Base-by-base conservation (phyloP, 1,140 invertebrate genomes). In the Neodiprion lecontei region DNA sequence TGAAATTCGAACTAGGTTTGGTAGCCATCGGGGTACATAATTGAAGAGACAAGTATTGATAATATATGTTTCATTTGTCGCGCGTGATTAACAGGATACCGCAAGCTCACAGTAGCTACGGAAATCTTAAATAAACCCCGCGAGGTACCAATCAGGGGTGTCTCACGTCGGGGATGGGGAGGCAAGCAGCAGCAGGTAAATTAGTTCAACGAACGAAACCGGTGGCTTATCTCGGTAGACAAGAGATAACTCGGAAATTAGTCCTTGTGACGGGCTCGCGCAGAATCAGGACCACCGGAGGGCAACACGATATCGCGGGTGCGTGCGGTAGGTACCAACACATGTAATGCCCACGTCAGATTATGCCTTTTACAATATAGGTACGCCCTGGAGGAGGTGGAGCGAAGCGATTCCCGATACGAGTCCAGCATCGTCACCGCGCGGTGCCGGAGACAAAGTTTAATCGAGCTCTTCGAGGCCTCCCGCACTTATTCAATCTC, bases 261-360 rank as follows among this genome's bases (percentile, higher is more conserved):
- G 53, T 61, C 53, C 28, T 40, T 5, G 28, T 40, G 28, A 40
- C 28, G 28, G 28, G 28, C 28, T 17, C 53, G 4, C 53, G n/a
- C 53, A 61, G 53, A 61, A 61, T 61, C 53, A 61, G 53, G 53
- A 61, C 53, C 53, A 61, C 53, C 53, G 53, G 53, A 61, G 53
- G 53, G 53, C 53, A 61, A 17, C 0, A 7, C n/a, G 53, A 61
- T 61, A 61, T 61, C 53, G 11, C 53, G 53, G 53, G 53, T 61
- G 53, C 53, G 53, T 17, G 53, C 53, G 53, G 53, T 61, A 61
- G 53, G 53, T 61, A 61, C n/a, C 28, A 61, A 61, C n/a, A 40
- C 28, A 40, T 40, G n/a, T 61, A 40, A 40, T 40, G 28, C 28
- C 28, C 28, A 17, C 53, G 4, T 61, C n/a, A 61, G 53, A 61